Percentiles rank a stretch among this genome's conserved stretches.
Evolutionary conservation across 2,113 vertebrate genomes (phyloP).

Genomic region (Antigone vipio): DNA sequence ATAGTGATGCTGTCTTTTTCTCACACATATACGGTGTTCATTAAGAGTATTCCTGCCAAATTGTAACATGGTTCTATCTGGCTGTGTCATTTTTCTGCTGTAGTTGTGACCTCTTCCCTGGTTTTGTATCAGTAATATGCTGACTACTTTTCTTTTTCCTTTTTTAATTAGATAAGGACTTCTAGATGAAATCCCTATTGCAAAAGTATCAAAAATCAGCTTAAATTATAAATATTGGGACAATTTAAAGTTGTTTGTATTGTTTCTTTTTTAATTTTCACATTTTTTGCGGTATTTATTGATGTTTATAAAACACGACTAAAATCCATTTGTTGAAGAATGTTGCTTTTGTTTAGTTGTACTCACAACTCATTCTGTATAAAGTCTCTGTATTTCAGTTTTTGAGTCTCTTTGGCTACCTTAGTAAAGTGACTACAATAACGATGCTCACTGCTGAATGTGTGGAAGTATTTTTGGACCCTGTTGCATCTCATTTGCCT

Average conservation of each 20-base stretch:
- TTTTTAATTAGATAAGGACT: neutral
- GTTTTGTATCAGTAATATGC: neutral
- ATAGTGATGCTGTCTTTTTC: neutral
- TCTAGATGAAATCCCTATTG: neutral
- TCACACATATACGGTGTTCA: neutral
- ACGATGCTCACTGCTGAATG: neutral
- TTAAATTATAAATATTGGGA: neutral
- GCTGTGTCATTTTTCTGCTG: neutral
- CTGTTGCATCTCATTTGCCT: neutral
- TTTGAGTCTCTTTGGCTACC: constrained; percentile 24
- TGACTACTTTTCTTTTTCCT: neutral
- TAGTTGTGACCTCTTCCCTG: neutral
- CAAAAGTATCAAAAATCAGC: neutral
- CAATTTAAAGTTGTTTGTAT: neutral
- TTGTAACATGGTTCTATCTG: neutral
- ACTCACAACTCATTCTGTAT: neutral
- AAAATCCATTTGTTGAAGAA: neutral
- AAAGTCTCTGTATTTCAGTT: constrained; percentile 1
- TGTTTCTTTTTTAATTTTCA: neutral
- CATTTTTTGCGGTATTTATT: neutral
- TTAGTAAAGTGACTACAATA: constrained; percentile 26
- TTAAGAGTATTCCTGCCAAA: neutral
- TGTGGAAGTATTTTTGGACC: constrained; percentile 16
- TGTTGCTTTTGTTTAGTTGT: neutral
- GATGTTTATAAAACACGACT: neutral